Base-by-base conservation (phyloP, 2,113 vertebrate genomes). In the Callithrix jacchus region DNA sequence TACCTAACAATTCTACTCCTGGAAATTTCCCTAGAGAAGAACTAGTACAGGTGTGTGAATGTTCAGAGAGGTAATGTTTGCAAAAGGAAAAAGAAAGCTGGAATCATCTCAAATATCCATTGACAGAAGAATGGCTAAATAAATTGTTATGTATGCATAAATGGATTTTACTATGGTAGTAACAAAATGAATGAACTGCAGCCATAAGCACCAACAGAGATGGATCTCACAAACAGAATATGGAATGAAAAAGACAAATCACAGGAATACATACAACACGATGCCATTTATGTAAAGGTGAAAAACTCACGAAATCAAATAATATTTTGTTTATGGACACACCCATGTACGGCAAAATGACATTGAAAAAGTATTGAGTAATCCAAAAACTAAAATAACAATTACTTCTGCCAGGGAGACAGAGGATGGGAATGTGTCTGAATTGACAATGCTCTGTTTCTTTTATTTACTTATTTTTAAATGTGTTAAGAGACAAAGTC, bases 1-100 rank as follows among this genome's bases (percentile, higher is more conserved):
- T 64, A 45, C 40, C 64, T 93, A 83, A 52, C 30, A 88, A 18
- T 58, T 92, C 73, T 83, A 23, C 20, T 80, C 73, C 35, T 40
- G 70, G 61, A 40, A 88, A 52, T 70, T 93, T 93, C 93, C 89
- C 89, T 47, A 52, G 83, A 94, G 93, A 93, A 96, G 70, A 49
- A 74, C 79, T 77, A 47, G 42, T 70, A 74, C 80, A 93, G 80
- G 93, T 93, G 42, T 94, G 45, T 79, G 81, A 90, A 85, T 61
- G 45, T 93, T 81, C 84, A 45, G 13, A 47, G 23, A 77, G n/a
- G 18, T 64, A 47, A 45, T 58, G 23, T 95, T 90, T 88, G 10
- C 56, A 88, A 82, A 40, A 81, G 32, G 12, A 47, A 93, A 77
- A 49, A 71, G 87, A 88, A 95, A 94, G 35, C 21, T 79, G 45